Evolutionary conservation across 2,113 vertebrate species (phyloP).

Genomic region (Corynorhinus townsendii): DNA sequence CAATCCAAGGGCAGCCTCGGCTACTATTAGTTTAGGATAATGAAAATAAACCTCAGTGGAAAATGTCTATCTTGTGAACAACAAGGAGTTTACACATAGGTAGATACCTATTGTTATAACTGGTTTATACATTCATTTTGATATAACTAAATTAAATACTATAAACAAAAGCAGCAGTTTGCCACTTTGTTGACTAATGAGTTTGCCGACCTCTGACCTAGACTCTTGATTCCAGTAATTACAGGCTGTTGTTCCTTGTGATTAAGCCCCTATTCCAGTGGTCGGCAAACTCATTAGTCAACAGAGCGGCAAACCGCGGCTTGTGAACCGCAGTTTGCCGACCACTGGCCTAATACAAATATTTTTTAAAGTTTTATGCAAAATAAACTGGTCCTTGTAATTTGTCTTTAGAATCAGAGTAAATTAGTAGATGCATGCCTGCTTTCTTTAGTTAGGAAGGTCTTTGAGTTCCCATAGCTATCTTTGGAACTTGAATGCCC

Average conservation of each 20-base stretch:
- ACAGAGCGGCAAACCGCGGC: no score
- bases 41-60: neutral
- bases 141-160: neutral
- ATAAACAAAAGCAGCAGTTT: neutral
- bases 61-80: neutral
- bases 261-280: no score
- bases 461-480: neutral
- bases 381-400: neutral
- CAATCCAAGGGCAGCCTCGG: neutral
- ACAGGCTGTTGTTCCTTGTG: no score
- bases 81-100: neutral
- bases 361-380: neutral
- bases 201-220: no score
- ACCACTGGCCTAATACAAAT: neutral
- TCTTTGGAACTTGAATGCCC: neutral
- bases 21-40: neutral
- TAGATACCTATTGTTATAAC: neutral
- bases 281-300: no score
- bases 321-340: no score
- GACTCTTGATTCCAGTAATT: no score
- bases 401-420: neutral
- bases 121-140: neutral
- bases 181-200: no score
- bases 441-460: neutral
- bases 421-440: neutral